Evolutionary conservation across 2,888 invertebrate genomes (phyloP).

Genomic region (Monoplex corrugatus): DNA sequence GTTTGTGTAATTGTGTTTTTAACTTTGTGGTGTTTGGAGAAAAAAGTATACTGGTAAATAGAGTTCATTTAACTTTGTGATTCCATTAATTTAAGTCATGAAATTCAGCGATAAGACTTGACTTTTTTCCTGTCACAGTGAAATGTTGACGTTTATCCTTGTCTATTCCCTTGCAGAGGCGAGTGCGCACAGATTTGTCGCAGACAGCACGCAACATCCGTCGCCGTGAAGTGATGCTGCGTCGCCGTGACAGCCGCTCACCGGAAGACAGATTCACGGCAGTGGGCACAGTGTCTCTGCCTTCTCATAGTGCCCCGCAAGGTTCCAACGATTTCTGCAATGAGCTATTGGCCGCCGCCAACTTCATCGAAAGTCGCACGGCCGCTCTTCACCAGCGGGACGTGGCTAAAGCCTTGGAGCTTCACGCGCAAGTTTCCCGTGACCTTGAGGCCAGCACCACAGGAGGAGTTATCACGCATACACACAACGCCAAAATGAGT

Average conservation of each 20-base stretch:
- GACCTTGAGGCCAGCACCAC: conserved; percentile 5
- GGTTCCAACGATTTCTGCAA: conserved; percentile 53
- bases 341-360: conserved; percentile 59
- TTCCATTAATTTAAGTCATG: too few species aligned
- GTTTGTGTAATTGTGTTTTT: too few species aligned
- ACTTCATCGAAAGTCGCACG: conserved; percentile 55
- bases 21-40: too few species aligned
- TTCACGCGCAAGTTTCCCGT: conserved; percentile 38
- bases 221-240: conserved; percentile 51
- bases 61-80: too few species aligned
- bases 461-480: conserved; percentile 22
- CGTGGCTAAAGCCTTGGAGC: not conserved
- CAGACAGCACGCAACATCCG: conserved; percentile 59
- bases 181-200: conserved; percentile 56
- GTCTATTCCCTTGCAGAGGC: conserved; percentile 45
- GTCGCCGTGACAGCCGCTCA: conserved; percentile 27
- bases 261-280: conserved; percentile 44
- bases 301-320: not conserved
- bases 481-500: not conserved
- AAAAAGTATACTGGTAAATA: too few species aligned
- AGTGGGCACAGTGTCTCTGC: conserved; percentile 44
- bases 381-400: conserved; percentile 23
- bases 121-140: too few species aligned
- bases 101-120: too few species aligned
- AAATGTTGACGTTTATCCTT: too few species aligned